phyloP scores from a whole-genome alignment of 2,888 invertebrate genomes.

The Phalera bucephala region DNA sequence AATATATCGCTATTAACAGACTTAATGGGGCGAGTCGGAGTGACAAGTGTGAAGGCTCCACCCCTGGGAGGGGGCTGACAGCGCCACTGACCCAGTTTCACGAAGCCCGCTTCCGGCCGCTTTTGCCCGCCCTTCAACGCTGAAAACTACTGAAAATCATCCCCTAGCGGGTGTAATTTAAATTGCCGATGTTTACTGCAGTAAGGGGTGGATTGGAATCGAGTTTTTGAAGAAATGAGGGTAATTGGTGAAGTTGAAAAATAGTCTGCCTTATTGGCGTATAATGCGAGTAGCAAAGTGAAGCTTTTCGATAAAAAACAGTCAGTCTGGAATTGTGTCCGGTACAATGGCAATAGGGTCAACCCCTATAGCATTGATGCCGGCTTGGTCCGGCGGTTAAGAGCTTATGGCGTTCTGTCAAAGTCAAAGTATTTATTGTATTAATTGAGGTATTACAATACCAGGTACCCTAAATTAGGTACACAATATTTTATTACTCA shows the following conservation, averaged over 20 bases:
- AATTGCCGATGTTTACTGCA: constrained; percentile 30
- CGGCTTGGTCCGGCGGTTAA: too few species aligned
- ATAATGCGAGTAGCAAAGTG: too few species aligned
- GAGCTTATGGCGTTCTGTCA: too few species aligned
- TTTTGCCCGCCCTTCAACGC: constrained; percentile 39
- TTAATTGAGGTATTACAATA: too few species aligned
- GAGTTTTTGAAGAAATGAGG: not conserved
- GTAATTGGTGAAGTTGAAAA: not conserved
- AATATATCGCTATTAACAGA: constrained; percentile 35
- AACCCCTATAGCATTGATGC: too few species aligned
- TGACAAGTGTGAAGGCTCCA: constrained; percentile 30
- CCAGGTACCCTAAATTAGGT: too few species aligned
- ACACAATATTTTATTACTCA: too few species aligned
- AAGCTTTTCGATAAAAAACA: too few species aligned
- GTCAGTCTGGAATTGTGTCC: too few species aligned
- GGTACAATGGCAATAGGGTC: too few species aligned
- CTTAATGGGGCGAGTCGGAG: constrained; percentile 32
- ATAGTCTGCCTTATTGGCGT: too few species aligned
- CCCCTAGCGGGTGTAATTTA: constrained; percentile 40
- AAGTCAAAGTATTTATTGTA: too few species aligned
- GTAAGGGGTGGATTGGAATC: constrained; percentile 25
- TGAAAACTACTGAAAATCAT: constrained; percentile 39
- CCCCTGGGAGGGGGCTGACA: constrained; percentile 20
- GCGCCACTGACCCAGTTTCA: constrained; percentile 44
- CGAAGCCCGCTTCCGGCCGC: constrained; percentile 38